Evolutionary conservation across 2,113 vertebrate genomes (phyloP), one percentile per base, ranked within the genome.

Genomic region (Scomber scombrus): DNA sequence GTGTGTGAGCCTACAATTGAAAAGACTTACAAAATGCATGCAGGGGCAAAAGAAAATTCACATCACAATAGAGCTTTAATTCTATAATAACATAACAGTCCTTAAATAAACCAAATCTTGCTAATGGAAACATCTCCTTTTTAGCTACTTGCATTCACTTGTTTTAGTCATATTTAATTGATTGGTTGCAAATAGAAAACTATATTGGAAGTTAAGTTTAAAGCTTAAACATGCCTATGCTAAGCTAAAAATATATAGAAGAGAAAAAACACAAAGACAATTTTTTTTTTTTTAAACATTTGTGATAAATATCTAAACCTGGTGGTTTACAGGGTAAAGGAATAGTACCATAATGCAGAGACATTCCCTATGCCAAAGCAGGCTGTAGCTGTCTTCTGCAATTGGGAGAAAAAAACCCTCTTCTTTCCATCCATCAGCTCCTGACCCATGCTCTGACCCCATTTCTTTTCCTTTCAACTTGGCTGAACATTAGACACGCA

Each of bases 381-480:
- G 71, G 55, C 72, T 56, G 64, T 55, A 43, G 76, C 74, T 65
- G 56, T 82, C 74, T 77, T 64, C 55, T 46, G 57, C 78, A 78
- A 66, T 34, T 58, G 67, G 46, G 11, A 3, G 23, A 26, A 15
- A 63, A 46, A 55, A 80, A 78, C 54, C 45, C 65, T 71, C 71
- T 62, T 71, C 54, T 60, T 73, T 40, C 52, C 68, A 73, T 85
- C 74, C 60, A 85, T 77, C 82, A 82, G 78, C 55, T 66, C 43
- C 45, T 84, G 88, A 86, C 85, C 84, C 57, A 3, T 51, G 45
- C 21, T 71, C 63, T 81, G 75, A 85, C 68, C 72, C 73, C 54
- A 50, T 82, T 79, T 82, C 76, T 57, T 79, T 86, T 75, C 31
- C 73, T 85, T 89, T 89, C 78, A 78, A 76, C 67, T 61, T 49